These are phyloP conservation scores for Cisticola juncidis DNA, from an alignment of 2,113 vertebrate species.

Conservation along the genomic window DNA sequence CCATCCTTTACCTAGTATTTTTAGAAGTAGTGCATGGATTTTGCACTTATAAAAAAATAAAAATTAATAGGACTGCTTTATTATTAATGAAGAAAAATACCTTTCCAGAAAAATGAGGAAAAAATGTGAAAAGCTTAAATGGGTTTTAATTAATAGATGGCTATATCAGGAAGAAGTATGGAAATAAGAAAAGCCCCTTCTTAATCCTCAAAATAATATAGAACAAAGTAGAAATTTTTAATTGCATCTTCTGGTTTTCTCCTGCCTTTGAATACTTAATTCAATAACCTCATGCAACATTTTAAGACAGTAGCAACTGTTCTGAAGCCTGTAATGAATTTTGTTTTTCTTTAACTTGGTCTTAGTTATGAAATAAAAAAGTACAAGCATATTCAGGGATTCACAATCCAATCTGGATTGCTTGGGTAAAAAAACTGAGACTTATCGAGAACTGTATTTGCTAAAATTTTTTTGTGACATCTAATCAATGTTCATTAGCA, in stretches of 20 bases:
- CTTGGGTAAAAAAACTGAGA: neutral
- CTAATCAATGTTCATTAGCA: neutral
- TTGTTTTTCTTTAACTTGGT: neutral
- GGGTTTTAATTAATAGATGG: neutral
- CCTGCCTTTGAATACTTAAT: neutral
- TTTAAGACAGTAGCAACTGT: neutral
- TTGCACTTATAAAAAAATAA: neutral
- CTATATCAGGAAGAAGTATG: neutral
- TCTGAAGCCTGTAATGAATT: neutral
- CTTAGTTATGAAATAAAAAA: neutral
- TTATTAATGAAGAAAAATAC: neutral
- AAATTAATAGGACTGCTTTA: neutral
- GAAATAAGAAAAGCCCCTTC: neutral
- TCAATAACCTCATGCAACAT: neutral
- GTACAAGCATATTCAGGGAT: neutral
- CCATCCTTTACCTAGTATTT: neutral
- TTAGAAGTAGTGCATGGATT: neutral
- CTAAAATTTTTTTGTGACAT: neutral
- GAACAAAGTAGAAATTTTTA: neutral
- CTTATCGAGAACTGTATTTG: neutral
- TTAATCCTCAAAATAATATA: neutral
- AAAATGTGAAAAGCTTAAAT: neutral
- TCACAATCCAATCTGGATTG: neutral
- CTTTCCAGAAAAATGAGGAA: neutral
- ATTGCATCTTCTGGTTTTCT: neutral